A percentile compares a stretch with the other conserved stretches of the same genome.
These are phyloP conservation scores for Bugula neritina DNA, from an alignment of 2,888 invertebrate species.

Conservation along the genomic window DNA sequence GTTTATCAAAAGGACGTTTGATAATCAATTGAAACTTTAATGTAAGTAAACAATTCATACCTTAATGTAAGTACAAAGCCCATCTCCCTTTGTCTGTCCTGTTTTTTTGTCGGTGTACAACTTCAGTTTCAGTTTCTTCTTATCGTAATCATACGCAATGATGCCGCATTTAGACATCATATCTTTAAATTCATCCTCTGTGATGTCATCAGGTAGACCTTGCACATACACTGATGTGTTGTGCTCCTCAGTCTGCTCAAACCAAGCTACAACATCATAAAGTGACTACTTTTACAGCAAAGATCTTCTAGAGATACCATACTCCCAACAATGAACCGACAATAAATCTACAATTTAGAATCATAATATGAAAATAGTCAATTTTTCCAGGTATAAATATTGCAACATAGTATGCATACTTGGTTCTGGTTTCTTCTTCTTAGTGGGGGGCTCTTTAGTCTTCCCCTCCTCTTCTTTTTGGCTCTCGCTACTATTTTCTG, in stretches of 20 bases:
- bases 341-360: no score
- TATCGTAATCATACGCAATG: conserved; percentile 76
- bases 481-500: no score
- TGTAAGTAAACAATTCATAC: no score
- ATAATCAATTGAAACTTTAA: no score
- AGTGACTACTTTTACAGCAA: no score
- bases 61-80: conserved; percentile 89
- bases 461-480: conserved; percentile 20
- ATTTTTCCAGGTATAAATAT: no score
- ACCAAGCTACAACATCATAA: conserved; percentile 76
- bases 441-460: conserved; percentile 1
- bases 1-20: no score
- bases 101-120: conserved; percentile 76
- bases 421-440: conserved; percentile 27
- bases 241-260: conserved; percentile 76
- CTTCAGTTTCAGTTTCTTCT: conserved; percentile 76
- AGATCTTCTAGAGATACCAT: no score
- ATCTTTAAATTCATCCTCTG: conserved; percentile 75
- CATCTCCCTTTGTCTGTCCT: conserved; percentile 84
- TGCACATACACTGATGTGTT: conserved; percentile 95
- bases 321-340: no score
- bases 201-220: conserved; percentile 79
- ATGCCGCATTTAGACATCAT: conserved; percentile 94
- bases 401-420: no score
- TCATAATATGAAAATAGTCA: no score